Evolutionary conservation across 1,140 invertebrate species (phyloP).

Genomic region (Paracyclopina nana): DNA sequence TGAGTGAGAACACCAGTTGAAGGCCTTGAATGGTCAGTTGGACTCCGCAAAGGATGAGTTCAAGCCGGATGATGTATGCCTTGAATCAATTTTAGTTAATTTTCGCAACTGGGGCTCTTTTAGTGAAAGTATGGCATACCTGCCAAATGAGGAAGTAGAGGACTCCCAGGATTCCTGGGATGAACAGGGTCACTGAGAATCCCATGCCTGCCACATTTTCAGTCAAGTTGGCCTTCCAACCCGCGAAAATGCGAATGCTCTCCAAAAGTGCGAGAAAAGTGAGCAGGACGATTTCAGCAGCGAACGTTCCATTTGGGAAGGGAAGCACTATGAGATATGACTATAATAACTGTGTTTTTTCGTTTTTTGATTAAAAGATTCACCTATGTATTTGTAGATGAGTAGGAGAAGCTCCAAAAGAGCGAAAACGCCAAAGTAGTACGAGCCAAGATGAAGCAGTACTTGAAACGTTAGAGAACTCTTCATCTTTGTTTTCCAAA

Average conservation of each 20-base stretch:
- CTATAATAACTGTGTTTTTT: not conserved
- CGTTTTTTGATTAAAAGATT: not conserved
- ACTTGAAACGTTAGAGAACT: conserved; percentile 3
- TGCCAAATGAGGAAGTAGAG: conserved; percentile 1
- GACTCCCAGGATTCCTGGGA: conserved; percentile 4
- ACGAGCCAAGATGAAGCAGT: not conserved
- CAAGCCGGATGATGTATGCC: not conserved
- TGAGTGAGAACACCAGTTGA: conserved; percentile 1
- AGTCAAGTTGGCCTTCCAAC: not conserved
- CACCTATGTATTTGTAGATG: conserved; percentile 2
- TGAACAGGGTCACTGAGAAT: not conserved
- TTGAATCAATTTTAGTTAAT: not conserved
- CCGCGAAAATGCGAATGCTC: not conserved
- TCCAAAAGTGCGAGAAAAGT: not conserved
- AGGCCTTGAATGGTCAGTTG: not conserved
- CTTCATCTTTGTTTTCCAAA: too few relatives aligned
- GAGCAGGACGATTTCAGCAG: not conserved
- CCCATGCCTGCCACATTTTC: not conserved
- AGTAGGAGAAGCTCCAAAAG: not conserved
- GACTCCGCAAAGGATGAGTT: conserved; percentile 1
- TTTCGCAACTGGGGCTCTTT: too few relatives aligned
- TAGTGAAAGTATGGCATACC: too few relatives aligned
- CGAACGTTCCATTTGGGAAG: not conserved
- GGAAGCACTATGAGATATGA: not conserved
- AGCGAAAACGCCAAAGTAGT: not conserved